Evolutionary conservation across 2,113 vertebrate species (phyloP), one percentile per base, ranked within the genome.

Genomic region (Phaetusa simplex): DNA sequence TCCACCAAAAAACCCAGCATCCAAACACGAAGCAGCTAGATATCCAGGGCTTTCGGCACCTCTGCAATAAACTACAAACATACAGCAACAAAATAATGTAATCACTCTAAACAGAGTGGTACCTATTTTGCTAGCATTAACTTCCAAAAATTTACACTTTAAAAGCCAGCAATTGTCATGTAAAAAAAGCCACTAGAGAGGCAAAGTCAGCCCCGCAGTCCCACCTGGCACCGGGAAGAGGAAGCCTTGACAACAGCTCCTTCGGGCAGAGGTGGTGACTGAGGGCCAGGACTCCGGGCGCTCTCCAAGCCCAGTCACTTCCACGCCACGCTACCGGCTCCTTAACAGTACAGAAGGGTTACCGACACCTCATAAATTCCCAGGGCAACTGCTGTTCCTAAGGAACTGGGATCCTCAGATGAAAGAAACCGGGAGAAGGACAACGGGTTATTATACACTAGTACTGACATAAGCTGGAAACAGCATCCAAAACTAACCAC

Each of bases 91-190:
- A 66, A 49, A n/a, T 24, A 13, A 40, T 13, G 34, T 7, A 14
- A 40, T 29, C 9, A 6, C 42, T 40, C 40, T 5, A 42, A 20
- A 26, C 3, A 42, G 24, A 47, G 58, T 2, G 0, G 38, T 40
- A 50, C 20, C 12, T 36, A 6, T 30, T 61, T 45, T 34, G 8
- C 18, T 15, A 62, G 49, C 45, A 62, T 38, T 43, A 34, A 55
- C 8, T 65, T 65, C 40, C 59, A 58, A 42, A 64, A 34, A 52
- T 14, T 14, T 8, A 53, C 6, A 47, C 38, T 59, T 24, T 22
- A 40, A 59, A 52, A 74, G 9, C 3, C n/a, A 65, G 32, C 82
- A 34, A 32, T 3, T 5, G 36, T 32, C 50, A 47, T 12, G 11
- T 26, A 14, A 42, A 53, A 65, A 52, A 69, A 64, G 18, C 14